Conservation (phyloP, 2,888 invertebrate species). For the Terebella lapidaria region DNA sequence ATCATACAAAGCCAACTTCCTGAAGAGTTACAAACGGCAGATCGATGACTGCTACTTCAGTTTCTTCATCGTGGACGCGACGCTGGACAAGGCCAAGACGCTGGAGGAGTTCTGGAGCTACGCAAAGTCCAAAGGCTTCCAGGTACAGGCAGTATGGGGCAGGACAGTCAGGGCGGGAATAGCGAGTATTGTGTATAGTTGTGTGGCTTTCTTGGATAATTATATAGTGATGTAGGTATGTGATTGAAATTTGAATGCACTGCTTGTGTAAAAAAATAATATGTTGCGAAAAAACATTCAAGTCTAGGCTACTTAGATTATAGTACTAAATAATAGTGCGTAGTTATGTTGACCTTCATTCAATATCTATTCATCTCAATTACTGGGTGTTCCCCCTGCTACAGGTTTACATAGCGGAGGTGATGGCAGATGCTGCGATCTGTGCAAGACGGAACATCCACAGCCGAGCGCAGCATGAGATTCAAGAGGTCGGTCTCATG, state of each 20-base stretch:
- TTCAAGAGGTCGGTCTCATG: constrained; percentile 61
- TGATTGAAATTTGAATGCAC: no score
- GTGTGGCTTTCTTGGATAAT: no score
- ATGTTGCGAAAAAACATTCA: no score
- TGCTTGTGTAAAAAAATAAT: no score
- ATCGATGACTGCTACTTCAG: constrained; percentile 84
- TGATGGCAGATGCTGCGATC: constrained; percentile 72
- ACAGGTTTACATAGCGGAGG: constrained; percentile 84
- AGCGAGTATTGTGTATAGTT: neutral
- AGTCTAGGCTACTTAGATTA: no score
- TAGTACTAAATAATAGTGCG: no score
- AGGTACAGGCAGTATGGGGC: no score
- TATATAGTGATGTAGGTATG: no score
- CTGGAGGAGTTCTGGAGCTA: constrained; percentile 85
- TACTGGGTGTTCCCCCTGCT: no score
- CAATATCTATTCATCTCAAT: no score
- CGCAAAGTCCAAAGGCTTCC: constrained; percentile 74
- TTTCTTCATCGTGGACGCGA: constrained; percentile 87
- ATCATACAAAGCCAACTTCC: constrained; percentile 73
- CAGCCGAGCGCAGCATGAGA: constrained; percentile 71
- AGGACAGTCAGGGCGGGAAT: neutral
- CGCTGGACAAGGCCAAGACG: constrained; percentile 70
- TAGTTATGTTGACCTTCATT: no score
- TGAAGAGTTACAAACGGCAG: constrained; percentile 85
- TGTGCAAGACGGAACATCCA: constrained; percentile 84